Percentiles rank a stretch among this genome's conserved stretches.
These are phyloP conservation scores for Teinopalpus imperialis DNA, from an alignment of 2,888 invertebrate genomes.

Conservation along the genomic window DNA sequence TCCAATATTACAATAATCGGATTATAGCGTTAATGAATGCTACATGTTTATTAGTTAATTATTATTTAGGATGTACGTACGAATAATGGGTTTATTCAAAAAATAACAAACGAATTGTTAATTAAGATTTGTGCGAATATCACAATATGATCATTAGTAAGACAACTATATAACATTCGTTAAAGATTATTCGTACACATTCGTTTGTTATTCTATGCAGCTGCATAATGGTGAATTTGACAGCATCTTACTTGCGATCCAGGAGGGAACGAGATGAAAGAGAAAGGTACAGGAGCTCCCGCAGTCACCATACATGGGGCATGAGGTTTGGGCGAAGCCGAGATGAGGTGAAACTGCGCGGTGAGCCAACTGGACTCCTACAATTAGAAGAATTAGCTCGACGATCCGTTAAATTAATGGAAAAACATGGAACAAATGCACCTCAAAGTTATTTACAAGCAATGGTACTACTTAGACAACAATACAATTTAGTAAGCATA, in stretches of 20 bases:
- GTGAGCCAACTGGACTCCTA: conserved; percentile 26
- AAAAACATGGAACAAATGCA: conserved; percentile 23
- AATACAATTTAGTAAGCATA: conserved; percentile 33
- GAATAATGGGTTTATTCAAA: no score
- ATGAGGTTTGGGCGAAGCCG: conserved; percentile 25
- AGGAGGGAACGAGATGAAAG: conserved; percentile 3
- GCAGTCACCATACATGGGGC: conserved; percentile 30
- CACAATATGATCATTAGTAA: neutral
- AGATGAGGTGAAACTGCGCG: conserved; percentile 8
- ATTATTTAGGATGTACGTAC: no score
- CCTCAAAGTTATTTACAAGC: conserved; percentile 21
- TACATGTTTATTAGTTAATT: no score
- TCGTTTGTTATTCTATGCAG: neutral
- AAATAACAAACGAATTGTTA: no score
- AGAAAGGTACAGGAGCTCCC: conserved; percentile 4
- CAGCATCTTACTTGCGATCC: conserved; percentile 4
- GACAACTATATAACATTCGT: neutral
- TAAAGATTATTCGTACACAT: neutral
- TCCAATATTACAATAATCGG: no score
- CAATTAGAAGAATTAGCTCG: conserved; percentile 30
- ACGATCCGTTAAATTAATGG: conserved; percentile 27
- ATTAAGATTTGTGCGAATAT: neutral
- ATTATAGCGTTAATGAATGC: no score
- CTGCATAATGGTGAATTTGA: conserved; percentile 17
- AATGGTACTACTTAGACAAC: conserved; percentile 31